phyloP scores from a whole-genome alignment of 2,797 vertebrate species.

The Hipposideros larvatus region DNA sequence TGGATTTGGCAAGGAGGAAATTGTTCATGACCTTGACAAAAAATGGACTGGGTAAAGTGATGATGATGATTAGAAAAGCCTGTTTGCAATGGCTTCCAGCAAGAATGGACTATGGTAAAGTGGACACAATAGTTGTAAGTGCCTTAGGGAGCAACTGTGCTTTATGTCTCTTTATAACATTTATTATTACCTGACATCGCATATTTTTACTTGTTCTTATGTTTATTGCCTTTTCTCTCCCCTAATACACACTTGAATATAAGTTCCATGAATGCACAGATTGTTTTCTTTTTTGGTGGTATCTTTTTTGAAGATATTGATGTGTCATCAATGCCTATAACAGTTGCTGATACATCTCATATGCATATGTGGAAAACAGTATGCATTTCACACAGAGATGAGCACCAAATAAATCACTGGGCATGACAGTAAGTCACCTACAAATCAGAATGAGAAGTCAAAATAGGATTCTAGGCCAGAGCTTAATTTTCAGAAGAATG shows the following conservation, averaged over 20 bases:
- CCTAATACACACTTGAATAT: background rate
- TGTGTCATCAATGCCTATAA: background rate
- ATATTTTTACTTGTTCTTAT: background rate
- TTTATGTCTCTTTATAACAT: background rate
- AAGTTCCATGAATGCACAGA: background rate
- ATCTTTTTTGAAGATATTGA: too few species aligned
- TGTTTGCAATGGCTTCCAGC: background rate
- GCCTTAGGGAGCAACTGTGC: background rate
- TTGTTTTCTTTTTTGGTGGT: background rate
- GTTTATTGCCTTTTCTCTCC: background rate
- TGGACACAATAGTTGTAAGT: background rate
- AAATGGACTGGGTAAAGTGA: background rate
- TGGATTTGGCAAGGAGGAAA: constrained; percentile 17
- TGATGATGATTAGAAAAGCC: background rate
- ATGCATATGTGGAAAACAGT: background rate
- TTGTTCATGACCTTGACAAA: background rate
- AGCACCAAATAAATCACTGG: background rate
- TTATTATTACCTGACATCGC: background rate
- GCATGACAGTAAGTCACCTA: background rate
- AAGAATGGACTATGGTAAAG: background rate
- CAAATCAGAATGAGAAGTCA: background rate
- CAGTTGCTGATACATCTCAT: background rate
- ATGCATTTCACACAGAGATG: background rate
- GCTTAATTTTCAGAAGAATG: background rate
- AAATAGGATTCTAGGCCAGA: background rate